Evolutionary conservation across 2,888 invertebrate species (phyloP).

Genomic region (Eupeodes latifasciatus): DNA sequence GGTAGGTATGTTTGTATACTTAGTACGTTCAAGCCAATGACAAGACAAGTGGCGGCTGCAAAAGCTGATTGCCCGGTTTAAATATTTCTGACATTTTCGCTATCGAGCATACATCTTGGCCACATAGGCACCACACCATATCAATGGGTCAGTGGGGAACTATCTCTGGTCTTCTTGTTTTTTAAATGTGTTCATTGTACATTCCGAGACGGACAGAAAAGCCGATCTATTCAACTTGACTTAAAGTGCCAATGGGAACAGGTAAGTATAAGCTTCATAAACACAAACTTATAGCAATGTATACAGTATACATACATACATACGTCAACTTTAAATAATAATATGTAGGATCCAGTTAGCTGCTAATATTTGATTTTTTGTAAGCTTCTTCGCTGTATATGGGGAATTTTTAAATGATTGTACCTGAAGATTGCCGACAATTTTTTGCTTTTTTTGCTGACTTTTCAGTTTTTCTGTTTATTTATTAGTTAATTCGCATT

Average conservation of each 20-base stretch:
- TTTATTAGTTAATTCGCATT: no score
- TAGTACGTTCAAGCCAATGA: conserved; percentile 15
- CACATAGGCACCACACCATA: background rate
- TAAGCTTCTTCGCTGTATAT: no score
- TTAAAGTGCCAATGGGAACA: background rate
- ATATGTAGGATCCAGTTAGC: no score
- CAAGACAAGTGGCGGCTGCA: conserved; percentile 59
- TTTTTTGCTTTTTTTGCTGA: no score
- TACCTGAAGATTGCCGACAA: no score
- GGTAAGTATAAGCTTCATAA: background rate
- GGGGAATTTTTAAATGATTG: no score
- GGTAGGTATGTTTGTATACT: background rate
- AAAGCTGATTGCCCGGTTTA: conserved; percentile 56
- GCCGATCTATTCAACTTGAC: conserved; percentile 13
- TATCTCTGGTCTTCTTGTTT: conserved; percentile 25
- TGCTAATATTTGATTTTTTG: no score
- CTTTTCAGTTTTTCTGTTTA: no score
- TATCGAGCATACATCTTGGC: conserved; percentile 37
- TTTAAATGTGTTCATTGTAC: background rate
- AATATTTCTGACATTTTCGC: conserved; percentile 60
- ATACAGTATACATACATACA: no score
- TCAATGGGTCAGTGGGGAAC: conserved; percentile 59
- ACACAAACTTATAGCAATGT: background rate
- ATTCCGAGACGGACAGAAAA: conserved; percentile 12
- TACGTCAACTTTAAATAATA: no score